phyloP scores from a whole-genome alignment of 2,888 invertebrate species.

The Parnassius orleans region DNA sequence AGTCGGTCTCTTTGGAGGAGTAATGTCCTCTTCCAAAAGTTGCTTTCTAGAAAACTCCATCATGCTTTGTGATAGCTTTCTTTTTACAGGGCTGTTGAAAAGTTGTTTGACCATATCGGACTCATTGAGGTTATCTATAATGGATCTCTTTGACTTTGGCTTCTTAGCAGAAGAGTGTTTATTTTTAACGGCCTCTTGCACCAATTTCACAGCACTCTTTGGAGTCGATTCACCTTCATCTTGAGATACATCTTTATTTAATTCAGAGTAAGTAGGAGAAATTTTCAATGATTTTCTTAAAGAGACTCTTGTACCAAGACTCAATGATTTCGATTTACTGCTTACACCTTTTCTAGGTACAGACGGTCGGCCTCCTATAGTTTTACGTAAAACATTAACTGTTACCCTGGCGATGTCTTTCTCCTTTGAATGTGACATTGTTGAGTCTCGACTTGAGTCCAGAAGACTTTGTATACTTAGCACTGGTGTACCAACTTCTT shows the following conservation, averaged over 20 bases:
- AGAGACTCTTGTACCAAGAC: slow-evolving; percentile 22
- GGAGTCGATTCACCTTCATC: slow-evolving; percentile 59
- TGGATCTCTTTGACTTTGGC: slow-evolving; percentile 67
- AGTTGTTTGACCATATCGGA: slow-evolving; percentile 68
- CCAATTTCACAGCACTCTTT: slow-evolving; percentile 53
- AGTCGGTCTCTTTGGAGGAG: slow-evolving; percentile 33
- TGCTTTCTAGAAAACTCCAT: slow-evolving; percentile 61
- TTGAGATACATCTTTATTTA: slow-evolving; percentile 24
- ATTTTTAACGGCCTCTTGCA: slow-evolving; percentile 66
- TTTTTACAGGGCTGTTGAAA: slow-evolving; percentile 72
- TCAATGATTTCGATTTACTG: slow-evolving; percentile 43
- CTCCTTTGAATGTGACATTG: slow-evolving; percentile 32
- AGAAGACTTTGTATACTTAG: slow-evolving; percentile 60
- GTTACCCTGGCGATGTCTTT: slow-evolving; percentile 28
- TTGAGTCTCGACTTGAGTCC: slow-evolving; percentile 48
- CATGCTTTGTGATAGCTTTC: slow-evolving; percentile 75
- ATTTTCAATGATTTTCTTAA: slow-evolving; percentile 32
- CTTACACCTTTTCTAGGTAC: slow-evolving; percentile 35
- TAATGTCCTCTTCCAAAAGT: slow-evolving; percentile 46
- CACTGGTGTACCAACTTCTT: slow-evolving; percentile 58
- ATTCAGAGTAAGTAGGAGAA: slow-evolving; percentile 31
- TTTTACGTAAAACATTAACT: slow-evolving; percentile 39
- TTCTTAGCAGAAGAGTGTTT: slow-evolving; percentile 75
- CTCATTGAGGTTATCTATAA: slow-evolving; percentile 67
- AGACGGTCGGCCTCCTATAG: slow-evolving; percentile 42